Evolutionary conservation across 1,140 invertebrate species (phyloP), one percentile per base, ranked within the genome.

Genomic region (Drosophila punjabiensis): DNA sequence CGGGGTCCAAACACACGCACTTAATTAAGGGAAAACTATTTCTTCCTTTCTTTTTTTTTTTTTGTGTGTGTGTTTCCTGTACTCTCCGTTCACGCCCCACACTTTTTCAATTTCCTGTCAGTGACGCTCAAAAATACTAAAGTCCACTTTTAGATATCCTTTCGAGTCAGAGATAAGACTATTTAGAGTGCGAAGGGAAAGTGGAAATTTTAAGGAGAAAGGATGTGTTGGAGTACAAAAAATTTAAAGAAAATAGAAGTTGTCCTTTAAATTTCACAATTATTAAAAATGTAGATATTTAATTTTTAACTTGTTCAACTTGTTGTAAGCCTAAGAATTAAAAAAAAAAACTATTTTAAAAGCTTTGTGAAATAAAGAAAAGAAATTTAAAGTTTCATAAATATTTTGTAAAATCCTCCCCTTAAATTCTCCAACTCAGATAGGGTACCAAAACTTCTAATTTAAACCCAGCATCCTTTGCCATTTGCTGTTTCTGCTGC

Each of bases 71-170:
- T 24, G 35, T 53, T 58, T 69, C 66, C 66, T 70, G 66, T 10
- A 18, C 14, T 24, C 32, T 33, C 24, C 2, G 11, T 62, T 61
- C 53, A 75, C 52, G 48, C 45, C 47, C 41, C 69, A 50, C 43
- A 68, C 64, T 65, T 77, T 76, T 80, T 69, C 65, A 81, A 81
- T 81, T 81, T 81, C 79, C 64, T 80, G 77, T 76, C 48, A 37
- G 16, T 64, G 60, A 16, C 43, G 20, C 64, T 55, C 24, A 68
- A 80, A 69, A 80, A 43, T 47, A 62, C 18, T 50, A 60, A 50
- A 39, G 48, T 33, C 60, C 48, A 39, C 62, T 43, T 6, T 20
- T 45, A 53, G 37, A 52, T 45, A 35, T 68, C 37, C 64, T 70
- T 68, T 50, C 48, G n/a, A 20, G 32, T 0, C 9, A 45, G 6